A percentile compares a stretch with the other conserved stretches of the same genome.
Conservation (phyloP, 2,797 vertebrate species). For the Lemur catta region DNA sequence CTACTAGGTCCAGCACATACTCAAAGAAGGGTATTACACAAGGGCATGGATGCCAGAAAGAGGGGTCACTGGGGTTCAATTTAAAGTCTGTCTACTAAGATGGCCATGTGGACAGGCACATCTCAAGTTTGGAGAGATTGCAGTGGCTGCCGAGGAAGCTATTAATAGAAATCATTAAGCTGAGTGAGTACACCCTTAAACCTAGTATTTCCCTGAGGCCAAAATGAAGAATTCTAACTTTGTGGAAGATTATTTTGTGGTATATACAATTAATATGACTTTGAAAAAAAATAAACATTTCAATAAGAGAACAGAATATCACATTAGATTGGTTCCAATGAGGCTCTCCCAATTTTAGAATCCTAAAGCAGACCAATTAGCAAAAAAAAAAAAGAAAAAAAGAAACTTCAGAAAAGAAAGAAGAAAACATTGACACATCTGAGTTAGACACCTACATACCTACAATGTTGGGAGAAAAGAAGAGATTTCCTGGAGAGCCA, state of each 20-base stretch:
- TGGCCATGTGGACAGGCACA: neutral
- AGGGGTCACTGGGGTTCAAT: too few species aligned
- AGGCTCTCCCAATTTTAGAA: neutral
- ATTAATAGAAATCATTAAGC: neutral
- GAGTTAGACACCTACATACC: neutral
- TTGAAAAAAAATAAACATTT: neutral
- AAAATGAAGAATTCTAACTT: neutral
- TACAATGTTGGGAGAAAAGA: neutral
- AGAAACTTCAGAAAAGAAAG: neutral
- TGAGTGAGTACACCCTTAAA: neutral
- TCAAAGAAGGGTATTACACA: neutral
- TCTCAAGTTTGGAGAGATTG: neutral
- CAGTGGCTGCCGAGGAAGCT: neutral
- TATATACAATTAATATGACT: neutral
- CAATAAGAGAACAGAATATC: neutral
- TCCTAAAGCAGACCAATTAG: neutral
- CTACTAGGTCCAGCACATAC: too few species aligned
- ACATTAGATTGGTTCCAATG: neutral
- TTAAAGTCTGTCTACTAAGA: neutral
- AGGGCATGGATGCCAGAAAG: neutral
- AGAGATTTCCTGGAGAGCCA: neutral
- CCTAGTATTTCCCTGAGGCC: neutral
- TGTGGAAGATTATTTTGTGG: neutral
- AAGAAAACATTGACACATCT: neutral
- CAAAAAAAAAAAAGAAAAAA: neutral